Evolutionary conservation across 1,140 invertebrate species (phyloP), one percentile per base, ranked within the genome.

Genomic region (Anthonomus grandis): DNA sequence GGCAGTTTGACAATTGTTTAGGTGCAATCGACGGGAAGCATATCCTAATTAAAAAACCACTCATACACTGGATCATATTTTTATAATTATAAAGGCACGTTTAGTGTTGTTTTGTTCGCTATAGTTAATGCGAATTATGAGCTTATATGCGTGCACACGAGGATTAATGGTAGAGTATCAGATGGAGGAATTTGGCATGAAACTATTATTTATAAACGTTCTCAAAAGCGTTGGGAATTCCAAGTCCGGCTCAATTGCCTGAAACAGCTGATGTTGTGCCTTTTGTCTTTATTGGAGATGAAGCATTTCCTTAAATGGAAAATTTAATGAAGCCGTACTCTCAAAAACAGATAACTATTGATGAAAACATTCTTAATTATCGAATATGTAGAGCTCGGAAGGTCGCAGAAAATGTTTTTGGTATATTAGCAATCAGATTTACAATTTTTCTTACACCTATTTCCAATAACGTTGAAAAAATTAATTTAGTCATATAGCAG

Each of bases 311-410:
- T 41, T 63, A 77, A 27, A 64, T 59, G 31, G 23, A 49, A 45
- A 70, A 72, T 54, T 56, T 79, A 51, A 75, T 80, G 74, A 65
- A 70, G 44, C 75, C 77, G 36, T 79, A 72, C 62, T 69, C 71
- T 18, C 57, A 66, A 15, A 61, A 60, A 41, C 13, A 64, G 22
- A 47, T 74, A 36, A 47, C 60, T 37, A 22, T 67, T 22, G 39
- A 49, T 34, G 50, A 57, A 34, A 47, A 57, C 50, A 31, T 51
- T 39, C 57, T 57, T n/a, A n/a, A n/a, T n/a, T n/a, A n/a, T n/a
- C n/a, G n/a, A n/a, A 60, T 42, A 22, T n/a, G 46, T 51, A 15
- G 59, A 57, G 45, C 23, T 37, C 44, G 46, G n/a, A n/a, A n/a
- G n/a, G n/a, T n/a, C n/a, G n/a, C n/a, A n/a, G n/a, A n/a, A n/a